Evolutionary conservation across 2,797 vertebrate species (phyloP), one percentile per base, ranked within the genome.

Genomic region (Macropodus opercularis): DNA sequence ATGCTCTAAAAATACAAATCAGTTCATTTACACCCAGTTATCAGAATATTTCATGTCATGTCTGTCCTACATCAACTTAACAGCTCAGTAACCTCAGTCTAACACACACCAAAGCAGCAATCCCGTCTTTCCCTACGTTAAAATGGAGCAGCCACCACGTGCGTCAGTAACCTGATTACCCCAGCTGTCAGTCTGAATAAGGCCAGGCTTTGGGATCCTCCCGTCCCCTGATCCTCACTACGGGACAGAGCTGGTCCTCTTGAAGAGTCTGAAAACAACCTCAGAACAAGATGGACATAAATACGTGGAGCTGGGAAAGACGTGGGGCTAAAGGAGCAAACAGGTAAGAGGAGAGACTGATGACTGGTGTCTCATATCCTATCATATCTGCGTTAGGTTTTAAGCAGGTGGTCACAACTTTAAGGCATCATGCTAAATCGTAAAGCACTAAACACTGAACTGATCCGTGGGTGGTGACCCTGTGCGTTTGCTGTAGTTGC

Each of bases 171-270:
- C 87, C 81, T 79, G 80, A 90, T 92, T 90, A 89, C 72, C 69
- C 72, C 73, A 79, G 86, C 85, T 90, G 89, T 89, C 90, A 90
- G 74, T 84, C 73, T 82, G 86, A 84, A 86, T 87, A 72, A 88
- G 81, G 74, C 75, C 82, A 49, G 72, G 72, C 77, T 84, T 79
- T 47, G 41, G 80, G 80, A 84, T 83, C 65, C 69, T 75, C 61
- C 63, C 50, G 74, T 83, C 53, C 63, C 65, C 75, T 48, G 72
- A 76, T 84, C 64, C 68, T 77, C 62, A 34, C 69, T 51, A 58
- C 27, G 17, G 72, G 72, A 80, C 72, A 58, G 56, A 78, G 76
- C 54, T 52, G 19, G 55, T 85, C 66, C 55, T 80, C 51, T 73
- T 66, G 18, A 34, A 69, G 58, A 86, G 51, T 72, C 69, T 70